Conservation (phyloP, 2,113 vertebrate species). For the Pterophyllum scalare region DNA sequence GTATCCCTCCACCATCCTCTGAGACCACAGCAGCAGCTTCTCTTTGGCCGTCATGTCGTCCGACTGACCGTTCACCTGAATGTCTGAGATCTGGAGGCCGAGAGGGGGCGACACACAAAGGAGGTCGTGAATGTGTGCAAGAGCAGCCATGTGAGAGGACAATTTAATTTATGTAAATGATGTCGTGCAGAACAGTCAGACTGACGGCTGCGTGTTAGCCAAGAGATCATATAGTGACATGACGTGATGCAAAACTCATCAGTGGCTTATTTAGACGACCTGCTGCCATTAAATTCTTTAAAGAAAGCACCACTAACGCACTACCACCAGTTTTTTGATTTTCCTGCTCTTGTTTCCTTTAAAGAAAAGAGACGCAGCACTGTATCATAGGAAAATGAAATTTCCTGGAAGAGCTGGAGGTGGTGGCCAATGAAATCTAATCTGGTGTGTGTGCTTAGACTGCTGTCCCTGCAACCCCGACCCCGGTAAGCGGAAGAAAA, state of each 20-base stretch:
- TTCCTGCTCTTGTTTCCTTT: neutral
- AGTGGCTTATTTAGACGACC: neutral
- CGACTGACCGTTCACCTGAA: constrained; percentile 96
- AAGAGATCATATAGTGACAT: neutral
- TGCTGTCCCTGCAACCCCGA: neutral
- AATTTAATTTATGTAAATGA: too few relatives aligned
- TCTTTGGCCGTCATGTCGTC: constrained; percentile 99
- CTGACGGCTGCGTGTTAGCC: too few relatives aligned
- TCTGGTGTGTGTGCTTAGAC: neutral
- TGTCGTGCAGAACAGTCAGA: too few relatives aligned
- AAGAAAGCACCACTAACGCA: neutral
- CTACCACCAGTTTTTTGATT: neutral
- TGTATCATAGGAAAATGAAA: neutral
- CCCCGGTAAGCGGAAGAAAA: rapidly evolving
- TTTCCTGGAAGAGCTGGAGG: neutral
- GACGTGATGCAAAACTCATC: neutral
- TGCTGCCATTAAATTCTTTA: neutral
- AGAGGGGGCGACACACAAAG: neutral
- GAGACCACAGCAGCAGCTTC: constrained; percentile 96
- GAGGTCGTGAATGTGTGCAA: neutral
- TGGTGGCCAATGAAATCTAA: neutral
- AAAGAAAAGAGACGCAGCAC: neutral
- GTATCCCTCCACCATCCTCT: constrained; percentile 94
- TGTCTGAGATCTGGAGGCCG: constrained; percentile 91
- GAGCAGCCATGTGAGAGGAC: too few relatives aligned